Percentiles rank a stretch among this genome's conserved stretches.
phyloP scores from a whole-genome alignment of 2,797 vertebrate genomes.

The Pipistrellus pygmaeus region DNA sequence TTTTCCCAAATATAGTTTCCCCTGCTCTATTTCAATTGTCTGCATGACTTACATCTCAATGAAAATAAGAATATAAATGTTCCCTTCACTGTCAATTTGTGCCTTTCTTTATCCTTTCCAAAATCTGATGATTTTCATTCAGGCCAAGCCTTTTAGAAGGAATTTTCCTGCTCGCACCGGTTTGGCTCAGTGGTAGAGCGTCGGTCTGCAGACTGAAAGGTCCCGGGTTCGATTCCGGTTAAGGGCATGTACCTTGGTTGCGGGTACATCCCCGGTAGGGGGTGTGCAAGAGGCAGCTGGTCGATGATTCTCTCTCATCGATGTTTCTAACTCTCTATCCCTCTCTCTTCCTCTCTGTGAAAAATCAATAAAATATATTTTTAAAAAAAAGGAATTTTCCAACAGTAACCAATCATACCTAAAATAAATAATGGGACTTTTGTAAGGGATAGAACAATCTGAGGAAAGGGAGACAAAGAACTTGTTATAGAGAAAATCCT shows the following conservation, averaged over 20 bases:
- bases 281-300: no score
- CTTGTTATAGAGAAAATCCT: background rate
- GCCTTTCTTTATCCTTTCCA: conserved; percentile 61
- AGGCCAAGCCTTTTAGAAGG: background rate
- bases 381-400: conserved; percentile 56
- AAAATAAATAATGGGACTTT: background rate
- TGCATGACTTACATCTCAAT: conserved; percentile 60
- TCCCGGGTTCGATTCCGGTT: no score
- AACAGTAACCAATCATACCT: background rate
- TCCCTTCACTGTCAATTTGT: conserved; percentile 36
- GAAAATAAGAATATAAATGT: conserved; percentile 64
- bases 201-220: no score
- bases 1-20: conserved; percentile 60
- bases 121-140: conserved; percentile 61
- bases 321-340: no score
- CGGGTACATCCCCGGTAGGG: no score
- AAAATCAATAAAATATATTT: no score
- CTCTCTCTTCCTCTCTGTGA: no score
- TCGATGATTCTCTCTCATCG: no score
- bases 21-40: conserved; percentile 60
- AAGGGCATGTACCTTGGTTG: no score
- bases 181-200: no score
- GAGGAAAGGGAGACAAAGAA: background rate
- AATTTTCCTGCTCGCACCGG: no score
- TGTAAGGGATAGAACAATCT: background rate